Base-by-base conservation (phyloP, 2,888 invertebrate species). In the Andrena dorsata region DNA sequence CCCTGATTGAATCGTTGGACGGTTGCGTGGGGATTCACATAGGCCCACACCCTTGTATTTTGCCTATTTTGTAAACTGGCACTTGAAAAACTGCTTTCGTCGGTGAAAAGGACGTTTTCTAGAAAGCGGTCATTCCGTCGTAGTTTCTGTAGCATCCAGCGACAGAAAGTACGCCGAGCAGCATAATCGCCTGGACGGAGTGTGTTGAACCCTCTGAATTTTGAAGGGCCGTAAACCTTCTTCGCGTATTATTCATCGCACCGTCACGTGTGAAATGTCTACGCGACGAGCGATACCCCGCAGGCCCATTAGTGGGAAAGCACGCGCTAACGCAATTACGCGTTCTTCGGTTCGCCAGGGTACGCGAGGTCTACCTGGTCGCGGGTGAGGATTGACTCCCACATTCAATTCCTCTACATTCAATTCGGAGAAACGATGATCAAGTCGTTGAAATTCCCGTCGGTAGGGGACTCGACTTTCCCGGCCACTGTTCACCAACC, bases 91-190 rank as follows among this genome's bases (percentile, higher is more conserved):
- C 2, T 65, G 41, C 35, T 69, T 16, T 63, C 23, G 6, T 53
- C 26, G 1, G n/a, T 63, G 51, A 64, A 72, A 10, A 60, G 2
- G 2, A 28, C 35, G 4, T 72, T 51, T 35, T 35, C 8, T 7
- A 49, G 16, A 10, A 71, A 51, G 3, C 3, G 7, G 8, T 2
- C 2, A 61, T 49, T 28, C 13, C 2, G 8, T 7, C n/a, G 32
- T 72, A 65, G 23, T 65, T 73, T 32, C 30, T 16, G 10, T 3
- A 47, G 16, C n/a, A 65, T 58, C 23, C 73, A 30, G 8, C n/a
- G 58, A 56, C 23, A 66, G 47, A 64, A 66, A 1, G 49, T 66
- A 2, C 58, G 58, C 6, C 30, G 23, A 13, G 30, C 16, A n/a
- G 20, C 13, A 7, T 7, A 13, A n/a, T 56, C 56, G 16, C 23